These are phyloP conservation scores for Charaxes varanes DNA, from an alignment of 1,140 invertebrate genomes.

Conservation along the genomic window DNA sequence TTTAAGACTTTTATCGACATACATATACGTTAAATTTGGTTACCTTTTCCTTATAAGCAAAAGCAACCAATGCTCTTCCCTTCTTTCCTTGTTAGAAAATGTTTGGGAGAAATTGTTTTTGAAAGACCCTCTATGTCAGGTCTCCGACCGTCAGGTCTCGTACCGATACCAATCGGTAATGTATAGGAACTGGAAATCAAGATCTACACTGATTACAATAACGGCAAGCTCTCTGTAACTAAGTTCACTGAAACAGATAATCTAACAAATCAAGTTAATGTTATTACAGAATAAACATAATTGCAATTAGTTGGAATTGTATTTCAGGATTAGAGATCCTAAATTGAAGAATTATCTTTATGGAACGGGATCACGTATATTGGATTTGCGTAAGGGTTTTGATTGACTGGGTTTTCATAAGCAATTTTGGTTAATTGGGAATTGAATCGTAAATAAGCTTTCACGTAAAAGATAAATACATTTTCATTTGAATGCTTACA, in stretches of 20 bases:
- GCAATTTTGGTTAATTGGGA: background rate
- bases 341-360: constrained; percentile 19
- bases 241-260: constrained; percentile 7
- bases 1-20: no score
- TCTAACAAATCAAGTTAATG: constrained; percentile 22
- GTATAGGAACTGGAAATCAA: no score
- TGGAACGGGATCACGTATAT: constrained; percentile 10
- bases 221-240: constrained; percentile 9
- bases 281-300: constrained; percentile 23
- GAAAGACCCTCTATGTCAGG: no score
- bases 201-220: constrained; percentile 4
- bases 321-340: constrained; percentile 11
- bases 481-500: no score
- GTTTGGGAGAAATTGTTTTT: no score
- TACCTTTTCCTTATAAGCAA: no score
- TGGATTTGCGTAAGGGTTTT: background rate
- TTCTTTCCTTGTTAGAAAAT: no score
- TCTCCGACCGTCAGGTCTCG: no score
- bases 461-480: no score
- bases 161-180: no score
- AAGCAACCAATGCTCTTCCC: no score
- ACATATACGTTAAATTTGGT: no score
- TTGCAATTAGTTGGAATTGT: constrained; percentile 22
- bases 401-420: constrained; percentile 5
- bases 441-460: background rate